Percentiles rank a stretch among this genome's conserved stretches.
Conservation (phyloP, 30 jellyfish, hydroid and myxozoan species). For the Cassiopea andromeda region DNA sequence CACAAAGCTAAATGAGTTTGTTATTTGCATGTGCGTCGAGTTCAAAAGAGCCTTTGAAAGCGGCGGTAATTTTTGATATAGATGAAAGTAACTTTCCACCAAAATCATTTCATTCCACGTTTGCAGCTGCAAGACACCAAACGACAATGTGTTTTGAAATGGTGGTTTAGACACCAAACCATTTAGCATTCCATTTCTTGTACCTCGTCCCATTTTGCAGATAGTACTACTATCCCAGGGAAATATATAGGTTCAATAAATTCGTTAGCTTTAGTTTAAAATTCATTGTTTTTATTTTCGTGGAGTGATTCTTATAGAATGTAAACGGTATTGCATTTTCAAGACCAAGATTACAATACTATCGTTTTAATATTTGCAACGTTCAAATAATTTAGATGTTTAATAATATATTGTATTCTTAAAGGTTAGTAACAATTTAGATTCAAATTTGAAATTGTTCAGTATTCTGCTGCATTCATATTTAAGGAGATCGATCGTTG, state of each 20-base stretch:
- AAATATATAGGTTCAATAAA: slow-evolving; percentile 2
- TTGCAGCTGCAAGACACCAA: neutral
- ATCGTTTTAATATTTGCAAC: slow-evolving; percentile 54
- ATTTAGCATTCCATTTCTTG: neutral
- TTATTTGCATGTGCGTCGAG: slow-evolving; percentile 8
- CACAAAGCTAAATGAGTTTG: neutral
- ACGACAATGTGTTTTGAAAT: no score
- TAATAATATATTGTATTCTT: slow-evolving; percentile 67
- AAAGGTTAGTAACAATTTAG: slow-evolving; percentile 74
- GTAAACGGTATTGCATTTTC: slow-evolving; percentile 18
- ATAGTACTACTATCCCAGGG: neutral
- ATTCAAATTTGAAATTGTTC: slow-evolving; percentile 70
- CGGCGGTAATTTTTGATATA: neutral
- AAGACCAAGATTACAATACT: slow-evolving; percentile 36
- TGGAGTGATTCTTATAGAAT: slow-evolving; percentile 64
- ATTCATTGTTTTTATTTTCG: slow-evolving; percentile 3
- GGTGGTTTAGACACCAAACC: no score
- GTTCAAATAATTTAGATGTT: slow-evolving; percentile 78
- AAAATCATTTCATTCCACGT: neutral
- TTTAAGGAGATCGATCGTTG: slow-evolving; percentile 61
- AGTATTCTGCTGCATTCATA: slow-evolving; percentile 59
- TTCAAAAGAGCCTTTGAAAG: slow-evolving; percentile 13
- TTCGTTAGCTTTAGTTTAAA: slow-evolving; percentile 7
- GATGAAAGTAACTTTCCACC: neutral
- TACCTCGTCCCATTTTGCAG: slow-evolving; percentile 4